Evolutionary conservation across 1,140 invertebrate genomes (phyloP).

Genomic region (Drosophila sproati): DNA sequence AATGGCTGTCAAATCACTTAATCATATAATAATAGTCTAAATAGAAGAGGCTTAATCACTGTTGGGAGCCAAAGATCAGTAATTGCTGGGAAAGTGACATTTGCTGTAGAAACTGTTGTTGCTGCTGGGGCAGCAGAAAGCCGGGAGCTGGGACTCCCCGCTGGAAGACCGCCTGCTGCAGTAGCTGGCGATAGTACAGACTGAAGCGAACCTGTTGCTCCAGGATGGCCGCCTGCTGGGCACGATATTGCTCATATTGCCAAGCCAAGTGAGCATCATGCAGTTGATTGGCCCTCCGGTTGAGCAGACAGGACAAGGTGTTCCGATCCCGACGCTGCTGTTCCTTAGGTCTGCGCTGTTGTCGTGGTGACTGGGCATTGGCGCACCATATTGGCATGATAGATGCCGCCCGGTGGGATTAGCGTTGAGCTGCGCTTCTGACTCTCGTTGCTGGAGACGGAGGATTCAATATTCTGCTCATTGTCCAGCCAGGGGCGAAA

Average conservation of each 20-base stretch:
- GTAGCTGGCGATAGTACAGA: slow-evolving; percentile 63
- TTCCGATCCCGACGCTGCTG: slow-evolving; percentile 69
- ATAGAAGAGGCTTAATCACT: neutral
- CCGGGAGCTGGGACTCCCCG: slow-evolving; percentile 7
- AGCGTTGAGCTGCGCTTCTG: neutral
- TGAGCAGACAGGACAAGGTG: slow-evolving; percentile 60
- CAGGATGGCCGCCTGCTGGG: slow-evolving; percentile 53
- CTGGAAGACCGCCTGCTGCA: slow-evolving; percentile 69
- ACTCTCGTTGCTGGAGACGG: neutral
- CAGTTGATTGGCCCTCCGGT: slow-evolving; percentile 56
- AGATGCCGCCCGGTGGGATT: slow-evolving; percentile 32
- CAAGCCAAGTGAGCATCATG: slow-evolving; percentile 46
- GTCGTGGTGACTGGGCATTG: slow-evolving; percentile 32
- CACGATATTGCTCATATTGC: slow-evolving; percentile 54
- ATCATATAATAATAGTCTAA: neutral
- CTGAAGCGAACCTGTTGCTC: slow-evolving; percentile 61
- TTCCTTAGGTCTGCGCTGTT: slow-evolving; percentile 62
- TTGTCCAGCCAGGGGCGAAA: slow-evolving; percentile 66
- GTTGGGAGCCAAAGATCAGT: slow-evolving; percentile 60
- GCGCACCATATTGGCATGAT: slow-evolving; percentile 72
- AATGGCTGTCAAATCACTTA: slow-evolving; percentile 46
- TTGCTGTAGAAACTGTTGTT: slow-evolving; percentile 53
- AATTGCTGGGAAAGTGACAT: slow-evolving; percentile 70
- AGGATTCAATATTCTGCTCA: slow-evolving; percentile 34
- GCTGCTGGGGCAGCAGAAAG: slow-evolving; percentile 50